Base-by-base conservation (phyloP, 2,113 vertebrate species). In the Pteronura brasiliensis region DNA sequence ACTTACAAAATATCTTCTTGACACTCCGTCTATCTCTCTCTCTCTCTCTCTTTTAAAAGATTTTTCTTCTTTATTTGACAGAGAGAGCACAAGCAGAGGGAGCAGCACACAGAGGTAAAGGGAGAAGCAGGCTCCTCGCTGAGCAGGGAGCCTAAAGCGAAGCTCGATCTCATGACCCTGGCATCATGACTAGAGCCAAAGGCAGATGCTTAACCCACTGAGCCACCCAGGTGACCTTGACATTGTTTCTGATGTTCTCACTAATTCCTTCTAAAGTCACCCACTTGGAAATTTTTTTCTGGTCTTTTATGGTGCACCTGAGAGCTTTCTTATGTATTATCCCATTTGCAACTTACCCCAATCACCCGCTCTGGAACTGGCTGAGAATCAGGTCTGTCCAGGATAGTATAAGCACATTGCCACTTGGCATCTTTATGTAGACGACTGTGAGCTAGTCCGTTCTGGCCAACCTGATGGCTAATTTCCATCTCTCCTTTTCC, bases 1-100 rank as follows among this genome's bases (percentile, higher is more conserved):
- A 76, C 39, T 79, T 94, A 71, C 29, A 79, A 90, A 95, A 92
- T 47, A 89, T 47, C 21, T 61, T 91, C 96, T 74, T 82, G 92
- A 93, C 52, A 83, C 17, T 9, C 34, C 6, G 13, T 39, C 42
- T n/a, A n/a, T 57, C 90, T 63, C 29, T 67, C 63, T 65, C 27
- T 63, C 20, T 59, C 42, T 42, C 57, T 61, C 23, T 61, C 3
- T 67, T 34, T 15, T 34, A 17, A 34, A 67, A 67, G 31, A 67
- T 17, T 67, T 67, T 67, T 34, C 34, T 34, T 67, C 31, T 67
- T 67, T 67, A 67, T 67, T 67, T 67, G 63, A 65, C 29, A 65
- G 63, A 65, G 63, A 65, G 63, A 67, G 31, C 63, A 34, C 63
- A 67, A 67, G 63, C 63, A 67, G 63, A 7, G 31, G 29, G 63